A percentile compares a stretch with the other conserved stretches of the same genome.
These are phyloP conservation scores for zebrafish (Danio rerio) DNA, from an alignment of 2,113 vertebrate genomes.

Conservation along the genomic window GRCz12tu NC_133179.1:14338501-14339000, in stretches of 20 bases:
- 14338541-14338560: background rate
- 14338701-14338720: background rate
- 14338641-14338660: slow-evolving; percentile 81
- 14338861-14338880: slow-evolving; percentile 57
- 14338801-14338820: slow-evolving; percentile 60
- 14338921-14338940: slow-evolving; percentile 64
- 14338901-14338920: slow-evolving; percentile 66
- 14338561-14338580: slow-evolving; percentile 79
- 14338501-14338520: background rate
- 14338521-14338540: background rate
- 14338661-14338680: slow-evolving; percentile 84
- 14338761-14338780: slow-evolving; percentile 67
- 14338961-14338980: slow-evolving; percentile 46
- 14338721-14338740: background rate
- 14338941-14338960: slow-evolving; percentile 67
- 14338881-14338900: slow-evolving; percentile 64
- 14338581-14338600: slow-evolving; percentile 78
- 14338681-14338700: slow-evolving; percentile 54
- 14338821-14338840: slow-evolving; percentile 49
- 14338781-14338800: slow-evolving; percentile 53
- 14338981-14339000: background rate
- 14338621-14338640: slow-evolving; percentile 73
- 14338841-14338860: slow-evolving; percentile 25
- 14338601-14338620: slow-evolving; percentile 69
- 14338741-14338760: slow-evolving; percentile 48